Evolutionary conservation across 2,888 invertebrate species (phyloP), one percentile per base, ranked within the genome.

Genomic region (Drosophila percnosoma): DNA sequence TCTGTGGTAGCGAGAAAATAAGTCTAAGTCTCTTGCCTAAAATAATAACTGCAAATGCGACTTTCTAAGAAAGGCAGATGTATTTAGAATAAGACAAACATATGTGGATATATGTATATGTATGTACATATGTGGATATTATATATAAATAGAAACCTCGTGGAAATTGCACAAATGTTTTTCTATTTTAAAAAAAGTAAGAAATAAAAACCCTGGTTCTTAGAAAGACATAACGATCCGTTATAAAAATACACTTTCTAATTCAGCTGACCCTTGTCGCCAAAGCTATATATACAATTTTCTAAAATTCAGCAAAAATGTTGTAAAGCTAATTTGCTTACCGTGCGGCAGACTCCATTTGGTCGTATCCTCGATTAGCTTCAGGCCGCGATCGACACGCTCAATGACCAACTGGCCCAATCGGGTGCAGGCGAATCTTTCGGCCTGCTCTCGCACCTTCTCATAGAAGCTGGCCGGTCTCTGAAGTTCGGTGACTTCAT

Each of bases 321-420:
- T 45, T 4, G 4, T 15, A 15, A 21, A 45, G 15, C 8, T 15
- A 21, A 24, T 15, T 13, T 21, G 27, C 73, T 75, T 60, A 92
- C 92, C 90, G 58, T 89, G 86, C 4, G 93, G 92, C 60, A 93
- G 77, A 79, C 93, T 92, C 93, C 93, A 93, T 75, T 91, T 92
- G 18, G 92, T 91, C 15, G 92, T 93, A 34, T 92, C 90, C 76
- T 93, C 93, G 49, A 93, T 62, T 49, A 90, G 68, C 29, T 89
- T 84, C 13, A 93, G 64, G 0, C 83, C 57, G 7, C 86, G 83
- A 83, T 93, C 93, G 45, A 73, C 69, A 24, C 90, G 90, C 45
- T 82, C 85, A 18, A 92, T 87, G 2, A 85, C 81, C 64, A 79
- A 84, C 55, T 92, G 93, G 0, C 93, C 93, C 11, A 92, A 7